Evolutionary conservation across 2,888 invertebrate species (phyloP).

Genomic region (Sussaba pulchella): DNA sequence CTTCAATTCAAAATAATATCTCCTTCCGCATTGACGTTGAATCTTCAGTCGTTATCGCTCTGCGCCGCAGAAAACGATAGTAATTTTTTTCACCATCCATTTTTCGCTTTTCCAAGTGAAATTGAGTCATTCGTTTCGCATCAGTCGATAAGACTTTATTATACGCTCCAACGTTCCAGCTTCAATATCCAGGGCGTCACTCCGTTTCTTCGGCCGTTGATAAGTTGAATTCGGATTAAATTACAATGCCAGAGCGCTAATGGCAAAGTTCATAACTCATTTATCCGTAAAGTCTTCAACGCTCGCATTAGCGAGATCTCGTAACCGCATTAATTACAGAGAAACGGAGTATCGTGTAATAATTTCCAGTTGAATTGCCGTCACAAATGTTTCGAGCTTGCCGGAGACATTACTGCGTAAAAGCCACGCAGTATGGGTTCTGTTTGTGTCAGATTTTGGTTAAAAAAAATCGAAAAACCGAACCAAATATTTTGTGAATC

Average conservation of each 20-base stretch:
- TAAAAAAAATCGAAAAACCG: slow-evolving; percentile 53
- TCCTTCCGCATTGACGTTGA: too few species aligned
- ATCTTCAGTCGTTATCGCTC: background rate
- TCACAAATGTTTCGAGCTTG: slow-evolving; percentile 12
- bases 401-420: slow-evolving; percentile 16
- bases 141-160: slow-evolving; percentile 26
- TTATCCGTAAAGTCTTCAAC: slow-evolving; percentile 32
- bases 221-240: slow-evolving; percentile 35
- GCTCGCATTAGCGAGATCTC: background rate
- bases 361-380: slow-evolving; percentile 1
- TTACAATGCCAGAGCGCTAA: slow-evolving; percentile 40
- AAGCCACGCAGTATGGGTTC: background rate
- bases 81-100: background rate
- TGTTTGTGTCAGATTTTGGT: background rate
- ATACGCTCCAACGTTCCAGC: slow-evolving; percentile 3
- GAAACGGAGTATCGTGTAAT: slow-evolving; percentile 17
- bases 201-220: background rate
- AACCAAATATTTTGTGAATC: slow-evolving; percentile 18
- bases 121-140: background rate
- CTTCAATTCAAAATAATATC: too few species aligned
- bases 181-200: slow-evolving; percentile 28
- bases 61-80: background rate
- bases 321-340: slow-evolving; percentile 50
- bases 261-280: slow-evolving; percentile 34
- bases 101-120: background rate